These are phyloP conservation scores for Allophyes oxyacanthae DNA, from an alignment of 2,888 invertebrate genomes.

Conservation along the genomic window DNA sequence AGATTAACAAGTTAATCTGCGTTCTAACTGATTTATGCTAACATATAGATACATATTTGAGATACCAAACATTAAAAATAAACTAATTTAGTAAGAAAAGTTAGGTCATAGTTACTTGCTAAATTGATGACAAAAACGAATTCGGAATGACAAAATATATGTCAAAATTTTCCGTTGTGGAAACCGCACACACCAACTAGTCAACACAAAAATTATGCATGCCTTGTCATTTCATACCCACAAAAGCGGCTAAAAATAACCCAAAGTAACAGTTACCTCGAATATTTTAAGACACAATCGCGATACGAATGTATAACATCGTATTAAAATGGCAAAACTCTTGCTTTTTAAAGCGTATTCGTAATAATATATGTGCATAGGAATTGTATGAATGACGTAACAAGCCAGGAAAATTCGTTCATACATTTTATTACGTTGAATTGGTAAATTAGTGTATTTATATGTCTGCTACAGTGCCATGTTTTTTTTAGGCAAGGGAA, in stretches of 20 bases:
- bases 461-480: neutral
- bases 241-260: conserved; percentile 45
- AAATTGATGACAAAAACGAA: no score
- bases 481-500: neutral
- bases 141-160: no score
- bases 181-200: neutral
- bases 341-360: conserved; percentile 44
- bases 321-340: conserved; percentile 27
- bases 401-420: conserved; percentile 17
- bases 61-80: no score
- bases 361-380: conserved; percentile 49
- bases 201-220: conserved; percentile 19
- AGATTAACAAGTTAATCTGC: no score
- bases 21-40: no score
- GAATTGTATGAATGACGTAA: conserved; percentile 37
- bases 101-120: no score
- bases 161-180: no score
- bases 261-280: conserved; percentile 40
- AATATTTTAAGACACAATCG: conserved; percentile 48
- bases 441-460: conserved; percentile 7
- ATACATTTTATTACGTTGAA: conserved; percentile 8
- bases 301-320: conserved; percentile 25
- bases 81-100: no score
- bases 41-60: no score
- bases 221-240: conserved; percentile 13